phyloP scores from a whole-genome alignment of 2,113 vertebrate genomes.

The Eudyptes chrysolophus region DNA sequence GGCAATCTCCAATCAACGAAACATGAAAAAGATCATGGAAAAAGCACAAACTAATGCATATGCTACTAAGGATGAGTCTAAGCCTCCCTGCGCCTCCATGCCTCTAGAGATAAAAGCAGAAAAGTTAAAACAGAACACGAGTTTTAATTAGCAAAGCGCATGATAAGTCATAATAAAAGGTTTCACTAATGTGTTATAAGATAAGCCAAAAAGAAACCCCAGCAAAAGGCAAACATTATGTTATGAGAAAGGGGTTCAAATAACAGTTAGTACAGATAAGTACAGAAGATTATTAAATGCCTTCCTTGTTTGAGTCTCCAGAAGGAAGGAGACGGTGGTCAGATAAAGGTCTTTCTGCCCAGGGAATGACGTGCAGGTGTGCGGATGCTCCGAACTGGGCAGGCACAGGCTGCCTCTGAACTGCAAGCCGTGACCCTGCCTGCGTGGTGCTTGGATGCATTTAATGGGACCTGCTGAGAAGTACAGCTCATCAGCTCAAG shows the following conservation, averaged over 20 bases:
- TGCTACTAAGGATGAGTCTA: background rate
- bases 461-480: background rate
- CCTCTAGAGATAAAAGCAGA: background rate
- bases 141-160: background rate
- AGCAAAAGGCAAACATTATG: background rate
- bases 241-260: background rate
- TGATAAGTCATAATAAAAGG: background rate
- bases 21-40: background rate
- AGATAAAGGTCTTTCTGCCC: background rate
- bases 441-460: rapidly evolving
- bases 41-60: background rate
- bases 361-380: rapidly evolving
- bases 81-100: background rate
- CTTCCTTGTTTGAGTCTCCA: background rate
- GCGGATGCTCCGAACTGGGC: background rate
- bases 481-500: background rate
- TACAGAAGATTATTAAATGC: background rate
- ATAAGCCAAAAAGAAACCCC: background rate
- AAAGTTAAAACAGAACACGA: background rate
- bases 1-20: background rate
- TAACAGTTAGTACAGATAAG: background rate
- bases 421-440: background rate
- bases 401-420: background rate
- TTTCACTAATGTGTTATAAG: background rate
- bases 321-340: background rate